Base-by-base conservation (phyloP, 2,113 vertebrate genomes). In the Chaetodon trifascialis region DNA sequence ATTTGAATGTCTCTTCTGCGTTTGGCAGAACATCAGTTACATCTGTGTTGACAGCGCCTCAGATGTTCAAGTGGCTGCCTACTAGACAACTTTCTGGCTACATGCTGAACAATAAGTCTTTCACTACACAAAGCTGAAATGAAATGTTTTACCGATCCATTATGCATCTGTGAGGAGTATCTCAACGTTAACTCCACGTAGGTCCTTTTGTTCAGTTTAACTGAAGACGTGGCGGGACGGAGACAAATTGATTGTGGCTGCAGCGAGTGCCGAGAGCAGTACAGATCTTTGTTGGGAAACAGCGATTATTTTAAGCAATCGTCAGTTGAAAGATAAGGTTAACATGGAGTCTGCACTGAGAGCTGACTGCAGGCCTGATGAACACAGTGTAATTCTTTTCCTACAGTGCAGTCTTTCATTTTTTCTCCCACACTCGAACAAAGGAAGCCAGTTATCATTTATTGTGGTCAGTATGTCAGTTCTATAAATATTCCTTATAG, bases 401-500 rank as follows among this genome's bases (percentile, higher is more conserved):
- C 64, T 40, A 8, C 12, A 19, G 21, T 19, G 12, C 73, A 64
- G 1, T 65, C 19, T 3, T 73, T 85, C 42, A 51, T 76, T 83
- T 80, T 54, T 75, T 78, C 64, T 49, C 78, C 79, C 62, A 49
- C 38, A 55, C 78, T 83, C 34, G 44, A 66, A 90, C 58, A 47
- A 60, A 88, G 72, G 68, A 80, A 88, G 83, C 30, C 80, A 23
- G 55, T 19, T 44, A 66, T 89, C 79, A 86, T 91, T 88, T 87
- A 69, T 77, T 51, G 62, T 71, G 79, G 73, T 73, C 79, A 49
- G 55, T 59, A 44, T 86, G 83, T 93, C 85, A 89, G 65, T 76
- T 88, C 91, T 93, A 92, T 93, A 93, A 92, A 93, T 91, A 92
- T 90, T 91, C 81, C 71, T 66, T 44, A 66, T 42, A 23, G 74